A percentile compares a stretch with the other conserved stretches of the same genome.
These are phyloP conservation scores for Pegea sp. DNA, from an alignment of 23 tunicate species.

Conservation along the genomic window DNA sequence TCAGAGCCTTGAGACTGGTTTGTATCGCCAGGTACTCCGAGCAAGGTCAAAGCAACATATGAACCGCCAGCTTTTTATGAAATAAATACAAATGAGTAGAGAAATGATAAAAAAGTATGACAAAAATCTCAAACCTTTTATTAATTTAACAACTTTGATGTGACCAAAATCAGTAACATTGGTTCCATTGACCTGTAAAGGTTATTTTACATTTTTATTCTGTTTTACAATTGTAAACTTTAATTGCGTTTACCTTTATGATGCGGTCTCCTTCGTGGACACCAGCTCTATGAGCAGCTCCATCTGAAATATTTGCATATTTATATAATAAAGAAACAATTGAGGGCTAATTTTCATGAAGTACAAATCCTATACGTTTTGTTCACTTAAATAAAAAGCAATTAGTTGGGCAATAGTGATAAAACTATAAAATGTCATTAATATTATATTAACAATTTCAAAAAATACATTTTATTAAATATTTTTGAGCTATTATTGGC, in stretches of 20 bases:
- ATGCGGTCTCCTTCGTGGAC: slow-evolving; percentile 62
- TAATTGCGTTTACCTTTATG: slow-evolving; percentile 55
- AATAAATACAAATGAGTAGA: background rate
- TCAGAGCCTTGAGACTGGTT: too few species aligned
- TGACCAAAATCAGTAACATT: slow-evolving; percentile 38
- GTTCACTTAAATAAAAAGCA: too few species aligned
- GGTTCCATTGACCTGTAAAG: slow-evolving; percentile 38
- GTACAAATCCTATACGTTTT: too few species aligned
- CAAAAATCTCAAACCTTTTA: slow-evolving; percentile 29
- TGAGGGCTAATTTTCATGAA: background rate
- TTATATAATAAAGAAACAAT: background rate
- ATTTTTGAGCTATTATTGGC: too few species aligned
- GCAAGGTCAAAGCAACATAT: slow-evolving; percentile 41
- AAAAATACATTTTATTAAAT: too few species aligned
- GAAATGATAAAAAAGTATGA: background rate
- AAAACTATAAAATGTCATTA: too few species aligned
- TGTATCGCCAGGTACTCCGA: slow-evolving; percentile 17
- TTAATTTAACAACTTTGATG: slow-evolving; percentile 50
- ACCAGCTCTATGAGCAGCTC: slow-evolving; percentile 78
- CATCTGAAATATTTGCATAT: slow-evolving; percentile 14
- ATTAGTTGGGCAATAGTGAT: too few species aligned
- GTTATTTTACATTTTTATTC: background rate
- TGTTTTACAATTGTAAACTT: too few species aligned
- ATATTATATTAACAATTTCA: too few species aligned
- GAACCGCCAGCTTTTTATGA: background rate